Evolutionary conservation across 2,888 invertebrate species (phyloP), one percentile per base, ranked within the genome.

Genomic region (Dryobotodes eremita): DNA sequence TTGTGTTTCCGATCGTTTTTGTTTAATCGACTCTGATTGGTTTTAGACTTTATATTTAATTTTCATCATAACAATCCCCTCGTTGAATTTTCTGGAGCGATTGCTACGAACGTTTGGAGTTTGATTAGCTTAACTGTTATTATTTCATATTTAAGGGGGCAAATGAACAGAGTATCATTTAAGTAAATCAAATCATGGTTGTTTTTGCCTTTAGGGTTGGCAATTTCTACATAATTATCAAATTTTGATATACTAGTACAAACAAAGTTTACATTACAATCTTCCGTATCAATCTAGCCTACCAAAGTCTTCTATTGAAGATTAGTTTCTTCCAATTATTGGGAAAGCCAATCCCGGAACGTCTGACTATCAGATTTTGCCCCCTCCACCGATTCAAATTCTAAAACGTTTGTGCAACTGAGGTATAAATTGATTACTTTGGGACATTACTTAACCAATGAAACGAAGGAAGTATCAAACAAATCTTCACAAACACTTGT

Each of bases 21-120:
- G 82, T 85, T 86, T 86, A 88, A 88, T 86, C 75, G 80, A 81
- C 77, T 81, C 74, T 80, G 87, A 89, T 89, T 87, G 87, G 87
- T 82, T 87, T 86, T 84, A 75, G 79, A 75, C 59, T 83, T 87
- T 79, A 76, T 83, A 82, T 83, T 82, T 81, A 86, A 87, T 85
- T 78, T 83, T 85, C 71, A 79, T 79, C 64, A 77, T 70, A 79
- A 71, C 78, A 77, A 83, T 69, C 53, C 13, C 8, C 59, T 71
- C n/a, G 57, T 77, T 77, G n/a, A 75, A 73, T 80, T 71, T 77
- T 50, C 69, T 68, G 73, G 42, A 81, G 79, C 11, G 7, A 70
- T 80, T 46, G 42, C 55, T 65, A 68, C 36, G 15, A 70, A 59
- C 20, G 42, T 66, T 82, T 86, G 72, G 20, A 53, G 13, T 75